phyloP scores from a whole-genome alignment of 2,797 vertebrate genomes.

The Gymnoscopelus braueri region DNA sequence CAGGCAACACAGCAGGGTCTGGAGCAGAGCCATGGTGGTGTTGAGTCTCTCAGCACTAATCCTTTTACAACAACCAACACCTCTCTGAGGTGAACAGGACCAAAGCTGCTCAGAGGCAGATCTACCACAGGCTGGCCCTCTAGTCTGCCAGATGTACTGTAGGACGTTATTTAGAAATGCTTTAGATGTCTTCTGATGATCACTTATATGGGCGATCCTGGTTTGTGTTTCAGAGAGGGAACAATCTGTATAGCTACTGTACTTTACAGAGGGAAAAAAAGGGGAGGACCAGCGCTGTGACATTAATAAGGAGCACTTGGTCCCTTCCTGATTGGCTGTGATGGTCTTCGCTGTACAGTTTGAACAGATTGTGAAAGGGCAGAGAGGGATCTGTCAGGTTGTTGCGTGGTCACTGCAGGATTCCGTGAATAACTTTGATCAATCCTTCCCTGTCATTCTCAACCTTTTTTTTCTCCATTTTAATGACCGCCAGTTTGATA shows the following conservation, averaged over 20 bases:
- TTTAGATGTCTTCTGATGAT: no score
- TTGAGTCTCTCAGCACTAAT: not conserved
- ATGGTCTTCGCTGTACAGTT: conserved; percentile 18
- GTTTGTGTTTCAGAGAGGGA: conserved; percentile 15
- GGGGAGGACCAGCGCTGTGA: conserved; percentile 27
- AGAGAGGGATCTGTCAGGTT: conserved; percentile 23
- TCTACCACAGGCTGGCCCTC: conserved; percentile 15
- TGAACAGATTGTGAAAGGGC: conserved; percentile 66
- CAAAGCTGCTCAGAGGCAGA: conserved; percentile 5
- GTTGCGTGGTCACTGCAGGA: conserved; percentile 25
- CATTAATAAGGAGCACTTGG: conserved; percentile 45
- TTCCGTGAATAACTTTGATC: not conserved
- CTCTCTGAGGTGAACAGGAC: conserved; percentile 13
- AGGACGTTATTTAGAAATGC: no score
- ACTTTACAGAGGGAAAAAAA: conserved; percentile 35
- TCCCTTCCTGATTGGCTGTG: conserved; percentile 70
- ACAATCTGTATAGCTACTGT: not conserved
- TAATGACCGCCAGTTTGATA: no score
- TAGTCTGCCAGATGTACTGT: not conserved
- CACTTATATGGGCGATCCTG: not conserved
- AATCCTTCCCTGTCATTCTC: no score
- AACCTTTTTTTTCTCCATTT: no score
- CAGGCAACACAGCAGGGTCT: conserved; percentile 59
- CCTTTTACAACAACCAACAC: conserved; percentile 26
- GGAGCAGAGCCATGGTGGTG: conserved; percentile 63